A percentile compares a stretch with the other conserved stretches of the same genome.
Conservation (phyloP, 2,113 vertebrate genomes). For the Toxotes chatareus region DNA sequence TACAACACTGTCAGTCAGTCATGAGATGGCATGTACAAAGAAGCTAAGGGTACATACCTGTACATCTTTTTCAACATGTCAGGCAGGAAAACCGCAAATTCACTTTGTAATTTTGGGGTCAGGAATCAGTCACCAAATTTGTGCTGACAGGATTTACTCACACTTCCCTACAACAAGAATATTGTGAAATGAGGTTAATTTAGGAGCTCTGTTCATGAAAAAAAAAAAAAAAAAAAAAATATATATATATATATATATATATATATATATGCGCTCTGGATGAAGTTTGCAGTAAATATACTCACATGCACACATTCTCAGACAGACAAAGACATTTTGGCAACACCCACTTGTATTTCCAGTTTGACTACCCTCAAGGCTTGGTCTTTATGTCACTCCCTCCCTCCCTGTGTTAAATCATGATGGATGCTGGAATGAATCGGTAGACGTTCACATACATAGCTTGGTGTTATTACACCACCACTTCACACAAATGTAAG, state of each 20-base stretch:
- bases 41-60: conserved; percentile 4
- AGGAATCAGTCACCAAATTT: conserved; percentile 18
- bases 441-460: conserved; percentile 7
- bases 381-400: conserved; percentile 66
- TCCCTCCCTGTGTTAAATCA: conserved; percentile 34
- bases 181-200: conserved; percentile 20
- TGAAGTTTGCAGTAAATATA: conserved; percentile 48
- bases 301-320: conserved; percentile 16
- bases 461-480: conserved; percentile 10
- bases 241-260: not conserved
- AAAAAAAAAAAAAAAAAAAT: no score
- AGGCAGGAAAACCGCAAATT: conserved; percentile 7
- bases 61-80: not conserved
- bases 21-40: not conserved
- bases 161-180: conserved; percentile 26
- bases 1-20: conserved; percentile 14
- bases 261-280: not conserved
- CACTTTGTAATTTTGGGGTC: conserved; percentile 3
- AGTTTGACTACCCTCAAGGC: conserved; percentile 70
- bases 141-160: conserved; percentile 7
- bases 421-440: conserved; percentile 32
- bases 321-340: conserved; percentile 56
- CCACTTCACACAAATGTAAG: not conserved
- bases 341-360: conserved; percentile 77
- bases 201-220: not conserved